A percentile compares a stretch with the other conserved stretches of the same genome.
phyloP scores from a whole-genome alignment of 2,797 vertebrate genomes.

The Amblyopsis hoosieri region DNA sequence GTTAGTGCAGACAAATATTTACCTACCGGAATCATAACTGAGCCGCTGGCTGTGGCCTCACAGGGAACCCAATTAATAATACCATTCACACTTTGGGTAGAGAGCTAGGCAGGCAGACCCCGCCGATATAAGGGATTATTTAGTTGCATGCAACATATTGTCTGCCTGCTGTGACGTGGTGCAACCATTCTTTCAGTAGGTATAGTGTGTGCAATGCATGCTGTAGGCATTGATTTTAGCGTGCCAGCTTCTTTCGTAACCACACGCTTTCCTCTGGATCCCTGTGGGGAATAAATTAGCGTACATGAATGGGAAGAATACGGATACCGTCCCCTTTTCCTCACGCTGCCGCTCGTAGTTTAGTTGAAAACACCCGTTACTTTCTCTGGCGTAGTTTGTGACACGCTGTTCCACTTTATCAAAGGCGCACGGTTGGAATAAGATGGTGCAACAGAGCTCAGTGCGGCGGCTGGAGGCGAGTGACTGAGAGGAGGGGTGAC shows the following conservation, averaged over 20 bases:
- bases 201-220: conserved; percentile 6
- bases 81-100: conserved; percentile 64
- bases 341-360: conserved; percentile 1
- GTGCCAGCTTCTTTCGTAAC: conserved; percentile 17
- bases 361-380: conserved; percentile 5
- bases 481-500: conserved; percentile 60
- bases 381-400: conserved; percentile 23
- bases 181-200: conserved; percentile 15
- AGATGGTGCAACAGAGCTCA: conserved; percentile 26
- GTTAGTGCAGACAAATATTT: conserved; percentile 80
- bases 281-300: not conserved
- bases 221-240: conserved; percentile 35
- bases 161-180: conserved; percentile 21
- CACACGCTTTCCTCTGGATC: conserved; percentile 13
- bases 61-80: conserved; percentile 80
- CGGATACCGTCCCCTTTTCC: conserved; percentile 1
- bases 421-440: conserved; percentile 22
- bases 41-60: conserved; percentile 67
- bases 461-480: conserved; percentile 70
- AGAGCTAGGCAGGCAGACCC: conserved; percentile 45
- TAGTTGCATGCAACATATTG: conserved; percentile 8
- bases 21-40: conserved; percentile 80
- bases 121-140: conserved; percentile 43
- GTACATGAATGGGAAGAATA: not conserved
- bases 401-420: conserved; percentile 15